Evolutionary conservation across 2,113 vertebrate species (phyloP).

Genomic region (Vombatus ursinus): DNA sequence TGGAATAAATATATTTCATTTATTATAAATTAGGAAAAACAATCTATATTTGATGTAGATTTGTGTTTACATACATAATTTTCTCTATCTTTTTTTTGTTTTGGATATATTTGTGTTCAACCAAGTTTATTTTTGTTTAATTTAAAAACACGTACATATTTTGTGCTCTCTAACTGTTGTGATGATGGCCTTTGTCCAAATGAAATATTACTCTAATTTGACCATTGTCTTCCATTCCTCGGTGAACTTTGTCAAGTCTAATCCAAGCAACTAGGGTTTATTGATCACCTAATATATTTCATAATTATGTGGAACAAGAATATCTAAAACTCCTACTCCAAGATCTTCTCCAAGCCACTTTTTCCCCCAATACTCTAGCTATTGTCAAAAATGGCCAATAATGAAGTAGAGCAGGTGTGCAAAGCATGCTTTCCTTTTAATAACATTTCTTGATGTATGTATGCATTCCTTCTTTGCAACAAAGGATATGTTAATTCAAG

Average conservation of each 20-base stretch:
- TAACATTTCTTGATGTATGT: slow-evolving; percentile 4
- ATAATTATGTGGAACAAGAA: slow-evolving; percentile 54
- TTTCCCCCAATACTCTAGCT: slow-evolving; percentile 21
- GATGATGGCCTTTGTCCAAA: background rate
- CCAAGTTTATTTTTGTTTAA: background rate
- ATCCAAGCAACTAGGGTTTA: slow-evolving; percentile 56
- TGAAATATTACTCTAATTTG: background rate
- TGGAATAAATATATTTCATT: background rate
- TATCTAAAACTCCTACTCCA: slow-evolving; percentile 42
- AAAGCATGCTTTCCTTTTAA: slow-evolving; percentile 20
- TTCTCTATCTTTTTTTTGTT: background rate
- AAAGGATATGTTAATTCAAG: no score
- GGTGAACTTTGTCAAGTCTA: slow-evolving; percentile 12
- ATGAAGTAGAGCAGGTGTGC: background rate
- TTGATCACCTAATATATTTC: slow-evolving; percentile 52
- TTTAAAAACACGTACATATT: slow-evolving; percentile 11
- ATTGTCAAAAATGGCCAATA: slow-evolving; percentile 38
- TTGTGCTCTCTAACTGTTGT: slow-evolving; percentile 28
- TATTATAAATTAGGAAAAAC: background rate
- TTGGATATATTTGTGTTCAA: background rate
- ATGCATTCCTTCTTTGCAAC: background rate
- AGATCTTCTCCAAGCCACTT: slow-evolving; percentile 45
- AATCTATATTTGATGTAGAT: background rate
- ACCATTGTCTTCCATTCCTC: slow-evolving; percentile 36
- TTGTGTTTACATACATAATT: background rate